phyloP scores from a whole-genome alignment of 2,888 invertebrate species.

The Sarcophaga subvicina region DNA sequence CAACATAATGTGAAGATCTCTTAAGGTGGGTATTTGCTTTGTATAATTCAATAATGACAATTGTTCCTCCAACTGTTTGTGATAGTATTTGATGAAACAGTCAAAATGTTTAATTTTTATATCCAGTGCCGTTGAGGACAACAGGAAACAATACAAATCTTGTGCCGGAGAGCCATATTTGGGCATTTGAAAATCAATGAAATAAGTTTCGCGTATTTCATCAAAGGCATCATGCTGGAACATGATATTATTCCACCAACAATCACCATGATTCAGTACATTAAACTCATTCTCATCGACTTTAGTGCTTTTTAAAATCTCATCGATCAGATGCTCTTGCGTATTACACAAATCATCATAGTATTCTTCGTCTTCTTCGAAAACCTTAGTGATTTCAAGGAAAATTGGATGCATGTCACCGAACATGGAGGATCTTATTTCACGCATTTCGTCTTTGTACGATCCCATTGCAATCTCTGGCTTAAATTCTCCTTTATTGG shows the following conservation, averaged over 20 bases:
- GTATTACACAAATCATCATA: constrained; percentile 70
- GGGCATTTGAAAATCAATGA: constrained; percentile 77
- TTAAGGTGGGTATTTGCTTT: constrained; percentile 73
- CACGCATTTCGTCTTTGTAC: constrained; percentile 54
- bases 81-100: constrained; percentile 77
- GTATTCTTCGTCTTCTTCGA: constrained; percentile 71
- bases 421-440: constrained; percentile 55
- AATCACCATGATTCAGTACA: constrained; percentile 78
- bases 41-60: constrained; percentile 75
- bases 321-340: constrained; percentile 67
- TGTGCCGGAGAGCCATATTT: constrained; percentile 76
- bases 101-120: constrained; percentile 77
- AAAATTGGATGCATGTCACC: constrained; percentile 38
- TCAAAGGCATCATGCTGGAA: constrained; percentile 74
- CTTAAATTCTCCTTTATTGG: constrained; percentile 66
- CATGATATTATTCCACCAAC: constrained; percentile 80
- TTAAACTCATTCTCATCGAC: constrained; percentile 72
- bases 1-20: constrained; percentile 75
- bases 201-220: constrained; percentile 74
- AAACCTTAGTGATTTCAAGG: constrained; percentile 61
- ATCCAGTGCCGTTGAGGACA: constrained; percentile 76
- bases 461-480: constrained; percentile 38
- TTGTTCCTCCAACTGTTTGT: constrained; percentile 74
- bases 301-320: constrained; percentile 8
- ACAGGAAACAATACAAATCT: constrained; percentile 76